A percentile compares a stretch with the other conserved stretches of the same genome.
Conservation (phyloP, 2,797 vertebrate genomes). For the Australoheros facetus region DNA sequence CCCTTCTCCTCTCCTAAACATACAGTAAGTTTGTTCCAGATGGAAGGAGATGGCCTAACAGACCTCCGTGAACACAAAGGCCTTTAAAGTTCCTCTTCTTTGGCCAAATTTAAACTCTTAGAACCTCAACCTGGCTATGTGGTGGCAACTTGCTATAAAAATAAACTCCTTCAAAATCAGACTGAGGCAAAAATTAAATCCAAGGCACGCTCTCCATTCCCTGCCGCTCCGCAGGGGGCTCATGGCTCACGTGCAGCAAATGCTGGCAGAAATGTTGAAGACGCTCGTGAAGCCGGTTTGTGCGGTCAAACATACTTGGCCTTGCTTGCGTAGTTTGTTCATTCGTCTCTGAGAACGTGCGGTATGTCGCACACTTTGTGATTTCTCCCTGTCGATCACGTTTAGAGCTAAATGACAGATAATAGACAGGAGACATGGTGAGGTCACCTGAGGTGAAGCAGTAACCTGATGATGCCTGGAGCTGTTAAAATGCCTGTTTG, state of each 20-base stretch:
- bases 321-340: slow-evolving; percentile 6
- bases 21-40: slow-evolving; percentile 38
- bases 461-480: background rate
- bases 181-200: slow-evolving; percentile 51
- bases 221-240: slow-evolving; percentile 26
- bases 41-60: slow-evolving; percentile 30
- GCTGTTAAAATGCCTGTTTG: slow-evolving; percentile 1
- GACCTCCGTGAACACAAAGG: slow-evolving; percentile 25
- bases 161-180: slow-evolving; percentile 31
- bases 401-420: slow-evolving; percentile 25
- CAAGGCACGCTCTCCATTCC: slow-evolving; percentile 11
- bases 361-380: background rate
- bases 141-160: slow-evolving; percentile 39
- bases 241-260: slow-evolving; percentile 20
- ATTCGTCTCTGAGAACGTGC: background rate
- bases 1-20: slow-evolving; percentile 12
- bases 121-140: background rate
- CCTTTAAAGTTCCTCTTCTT: slow-evolving; percentile 38
- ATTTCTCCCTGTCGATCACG: slow-evolving; percentile 24
- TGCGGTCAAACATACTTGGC: slow-evolving; percentile 13
- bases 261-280: slow-evolving; percentile 13
- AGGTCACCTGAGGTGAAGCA: slow-evolving; percentile 15
- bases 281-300: background rate
- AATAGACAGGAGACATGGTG: background rate
- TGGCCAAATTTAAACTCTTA: slow-evolving; percentile 24